Base-by-base conservation (phyloP, 2,113 vertebrate genomes). In the Calyptommatus sinebrachiatus region DNA sequence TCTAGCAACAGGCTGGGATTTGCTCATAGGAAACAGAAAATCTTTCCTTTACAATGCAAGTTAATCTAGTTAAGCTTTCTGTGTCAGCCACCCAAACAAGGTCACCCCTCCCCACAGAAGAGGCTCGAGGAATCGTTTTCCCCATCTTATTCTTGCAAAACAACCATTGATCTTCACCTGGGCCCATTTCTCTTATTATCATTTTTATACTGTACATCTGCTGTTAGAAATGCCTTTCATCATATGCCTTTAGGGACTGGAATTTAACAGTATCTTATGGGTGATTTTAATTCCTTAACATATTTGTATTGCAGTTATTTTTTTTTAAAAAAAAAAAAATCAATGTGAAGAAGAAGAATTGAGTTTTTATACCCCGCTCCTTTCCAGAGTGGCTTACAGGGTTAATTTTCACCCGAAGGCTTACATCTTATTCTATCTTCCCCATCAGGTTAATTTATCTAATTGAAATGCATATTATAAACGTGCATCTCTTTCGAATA, bases 21-120 rank as follows among this genome's bases (percentile, higher is more conserved):
- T 70, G 71, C 76, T 84, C 79, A 80, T 61, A 41, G 62, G 70
- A 77, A 73, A 80, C 3, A 18, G 21, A 73, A 46, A 73, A 48
- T 46, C 66, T 28, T 84, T 50, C 85, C 45, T 29, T 22, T 75
- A n/a, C 0, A 29, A 1, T 71, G 83, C 82, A 35, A 78, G 61
- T 77, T 72, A 14, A 41, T 24, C 18, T 5, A 73, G 66, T 26
- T 8, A 67, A 73, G 11, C 0, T 70, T 57, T 26, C 41, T 41
- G 28, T 26, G 81, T 20, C 28, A 12, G 75, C 20, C 53, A 57
- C 29, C 50, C n/a, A 60, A 24, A 35, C 67, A 78, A 71, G 9
- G 9, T 31, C 20, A 41, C 18, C 16, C 18, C 41, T 18, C 22
- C 6, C 20, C 77, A 78, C 12, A 21, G 45, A 71, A 60, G 18